phyloP scores from a whole-genome alignment of 2,797 vertebrate species.

The Eulemur mongoz region DNA sequence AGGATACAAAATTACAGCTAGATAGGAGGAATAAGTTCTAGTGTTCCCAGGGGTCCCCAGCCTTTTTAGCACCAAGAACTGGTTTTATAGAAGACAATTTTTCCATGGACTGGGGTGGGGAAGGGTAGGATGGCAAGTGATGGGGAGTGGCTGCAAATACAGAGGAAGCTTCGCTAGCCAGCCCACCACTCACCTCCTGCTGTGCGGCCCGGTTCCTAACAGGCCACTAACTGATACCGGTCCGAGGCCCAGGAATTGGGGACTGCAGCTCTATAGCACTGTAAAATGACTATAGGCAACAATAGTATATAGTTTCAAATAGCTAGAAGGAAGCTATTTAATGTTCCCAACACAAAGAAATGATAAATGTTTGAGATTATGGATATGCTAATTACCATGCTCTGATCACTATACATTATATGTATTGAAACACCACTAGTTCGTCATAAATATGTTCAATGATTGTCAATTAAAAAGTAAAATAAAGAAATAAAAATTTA shows the following conservation, averaged over 20 bases:
- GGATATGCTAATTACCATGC: not conserved
- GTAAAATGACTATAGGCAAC: not conserved
- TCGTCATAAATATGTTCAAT: not conserved
- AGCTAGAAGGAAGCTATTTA: not conserved
- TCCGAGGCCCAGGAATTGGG: rapidly evolving
- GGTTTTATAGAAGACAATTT: too few relatives aligned
- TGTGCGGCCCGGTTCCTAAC: too few relatives aligned
- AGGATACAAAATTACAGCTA: not conserved
- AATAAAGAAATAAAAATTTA: not conserved
- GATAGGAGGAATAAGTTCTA: not conserved
- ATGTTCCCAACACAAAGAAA: not conserved
- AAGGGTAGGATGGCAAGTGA: too few relatives aligned
- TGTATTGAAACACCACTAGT: not conserved
- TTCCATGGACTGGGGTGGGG: too few relatives aligned
- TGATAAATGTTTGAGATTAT: not conserved
- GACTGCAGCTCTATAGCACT: too few relatives aligned
- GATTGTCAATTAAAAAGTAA: not conserved
- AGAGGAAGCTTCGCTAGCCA: too few relatives aligned
- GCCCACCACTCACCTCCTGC: too few relatives aligned
- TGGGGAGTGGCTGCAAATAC: too few relatives aligned
- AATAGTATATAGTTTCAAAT: not conserved
- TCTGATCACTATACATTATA: not conserved
- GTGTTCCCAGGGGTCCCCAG: too few relatives aligned
- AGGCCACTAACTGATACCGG: too few relatives aligned
- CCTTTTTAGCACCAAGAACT: too few relatives aligned